Conservation (phyloP, 2,797 vertebrate genomes). For the Coranthus polyacanthus region DNA sequence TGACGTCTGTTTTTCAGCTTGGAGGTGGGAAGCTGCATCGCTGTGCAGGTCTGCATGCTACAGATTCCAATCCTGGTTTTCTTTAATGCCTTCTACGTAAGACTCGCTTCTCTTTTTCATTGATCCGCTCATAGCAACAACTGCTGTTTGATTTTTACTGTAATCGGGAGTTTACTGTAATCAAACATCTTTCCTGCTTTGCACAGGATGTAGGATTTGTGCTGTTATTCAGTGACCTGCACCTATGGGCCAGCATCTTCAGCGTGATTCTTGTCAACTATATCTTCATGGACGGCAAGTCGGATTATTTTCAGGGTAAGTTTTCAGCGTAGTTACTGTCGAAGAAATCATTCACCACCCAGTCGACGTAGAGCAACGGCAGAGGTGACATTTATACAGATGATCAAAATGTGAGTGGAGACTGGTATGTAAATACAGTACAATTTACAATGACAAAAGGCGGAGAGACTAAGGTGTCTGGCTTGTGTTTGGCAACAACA, state of each 20-base stretch:
- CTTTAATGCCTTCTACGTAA: conserved; percentile 91
- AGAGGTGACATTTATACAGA: too few relatives aligned
- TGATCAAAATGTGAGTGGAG: too few relatives aligned
- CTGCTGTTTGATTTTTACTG: neutral
- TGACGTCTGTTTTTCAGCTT: conserved; percentile 79
- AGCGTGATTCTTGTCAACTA: conserved; percentile 90
- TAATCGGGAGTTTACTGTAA: conserved; percentile 16
- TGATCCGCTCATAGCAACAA: conserved; percentile 6
- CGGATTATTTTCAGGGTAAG: conserved; percentile 92
- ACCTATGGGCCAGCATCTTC: conserved; percentile 91
- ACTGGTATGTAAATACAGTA: too few relatives aligned
- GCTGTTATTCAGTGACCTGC: conserved; percentile 88
- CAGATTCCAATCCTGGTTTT: conserved; percentile 92
- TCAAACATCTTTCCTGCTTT: conserved; percentile 22
- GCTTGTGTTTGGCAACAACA: too few relatives aligned
- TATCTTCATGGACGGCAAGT: conserved; percentile 93
- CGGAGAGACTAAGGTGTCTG: too few relatives aligned
- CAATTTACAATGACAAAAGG: too few relatives aligned
- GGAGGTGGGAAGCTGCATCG: conserved; percentile 92
- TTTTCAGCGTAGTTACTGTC: neutral
- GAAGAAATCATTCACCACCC: too few relatives aligned
- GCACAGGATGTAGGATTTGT: conserved; percentile 87
- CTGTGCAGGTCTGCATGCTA: conserved; percentile 95
- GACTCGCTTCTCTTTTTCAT: conserved; percentile 52
- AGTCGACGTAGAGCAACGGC: too few relatives aligned